Percentiles rank a stretch among this genome's conserved stretches.
Evolutionary conservation across 2,797 vertebrate genomes (phyloP).

Genomic region (Clarias fuscus): DNA sequence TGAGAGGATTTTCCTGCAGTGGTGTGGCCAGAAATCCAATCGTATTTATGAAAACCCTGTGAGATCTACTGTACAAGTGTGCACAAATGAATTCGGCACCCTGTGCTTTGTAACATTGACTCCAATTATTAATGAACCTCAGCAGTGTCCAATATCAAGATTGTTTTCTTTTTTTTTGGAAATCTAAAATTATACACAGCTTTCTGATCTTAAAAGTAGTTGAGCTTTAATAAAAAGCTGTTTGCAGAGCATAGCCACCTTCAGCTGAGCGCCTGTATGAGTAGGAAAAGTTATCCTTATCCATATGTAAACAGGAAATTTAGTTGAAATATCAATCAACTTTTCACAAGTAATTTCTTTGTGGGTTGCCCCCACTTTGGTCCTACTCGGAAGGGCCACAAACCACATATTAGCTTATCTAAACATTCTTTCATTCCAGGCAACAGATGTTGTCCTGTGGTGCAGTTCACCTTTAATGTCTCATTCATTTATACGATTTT

Average conservation of each 20-base stretch:
- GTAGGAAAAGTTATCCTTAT: conserved; percentile 64
- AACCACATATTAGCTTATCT: conserved; percentile 31
- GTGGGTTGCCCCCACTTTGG: conserved; percentile 3
- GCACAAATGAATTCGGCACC: background rate
- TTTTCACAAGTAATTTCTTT: conserved; percentile 27
- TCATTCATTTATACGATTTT: background rate
- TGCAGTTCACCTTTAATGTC: background rate
- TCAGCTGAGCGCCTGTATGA: conserved; percentile 59
- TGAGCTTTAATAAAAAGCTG: background rate
- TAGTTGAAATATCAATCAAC: conserved; percentile 48
- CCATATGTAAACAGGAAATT: conserved; percentile 68
- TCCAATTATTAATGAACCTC: conserved; percentile 6
- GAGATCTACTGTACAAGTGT: conserved; percentile 2
- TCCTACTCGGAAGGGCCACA: conserved; percentile 8
- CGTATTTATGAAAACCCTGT: conserved; percentile 49
- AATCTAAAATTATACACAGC: background rate
- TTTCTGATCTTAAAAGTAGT: conserved; percentile 21
- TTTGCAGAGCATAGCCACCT: conserved; percentile 10
- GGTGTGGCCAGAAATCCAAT: conserved; percentile 42
- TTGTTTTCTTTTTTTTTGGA: background rate
- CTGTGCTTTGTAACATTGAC: background rate
- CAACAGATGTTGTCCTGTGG: conserved; percentile 30
- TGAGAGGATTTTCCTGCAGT: conserved; percentile 61
- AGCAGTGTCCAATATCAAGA: background rate
- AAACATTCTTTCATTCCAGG: conserved; percentile 27